phyloP scores from a whole-genome alignment of 2,888 invertebrate species.

The Oegoconia quadripuncta region DNA sequence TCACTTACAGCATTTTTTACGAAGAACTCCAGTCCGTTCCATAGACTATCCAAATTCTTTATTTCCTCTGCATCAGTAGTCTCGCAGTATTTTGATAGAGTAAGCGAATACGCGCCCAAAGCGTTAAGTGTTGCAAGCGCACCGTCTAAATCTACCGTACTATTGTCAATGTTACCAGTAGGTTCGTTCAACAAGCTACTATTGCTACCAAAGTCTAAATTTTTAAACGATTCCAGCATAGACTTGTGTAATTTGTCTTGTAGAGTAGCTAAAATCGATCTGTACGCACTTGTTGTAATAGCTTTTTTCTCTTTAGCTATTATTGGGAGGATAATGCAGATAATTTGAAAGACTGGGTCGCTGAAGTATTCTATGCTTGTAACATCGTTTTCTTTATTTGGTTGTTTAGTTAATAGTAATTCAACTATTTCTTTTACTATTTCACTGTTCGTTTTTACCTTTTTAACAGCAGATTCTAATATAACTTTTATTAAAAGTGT shows the following conservation, averaged over 20 bases:
- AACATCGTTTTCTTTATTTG: conserved; percentile 26
- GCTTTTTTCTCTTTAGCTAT: conserved; percentile 63
- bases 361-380: conserved; percentile 50
- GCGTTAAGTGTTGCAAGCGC: conserved; percentile 59
- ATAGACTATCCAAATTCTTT: conserved; percentile 56
- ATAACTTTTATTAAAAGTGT: conserved; percentile 48
- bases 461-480: conserved; percentile 61
- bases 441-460: conserved; percentile 56
- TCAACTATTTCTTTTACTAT: conserved; percentile 58
- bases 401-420: conserved; percentile 44
- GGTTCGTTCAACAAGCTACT: conserved; percentile 26
- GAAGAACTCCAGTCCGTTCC: conserved; percentile 59
- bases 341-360: conserved; percentile 62
- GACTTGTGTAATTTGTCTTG: conserved; percentile 62
- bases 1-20: conserved; percentile 61
- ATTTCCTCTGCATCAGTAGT: conserved; percentile 47
- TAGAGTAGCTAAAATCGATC: conserved; percentile 60
- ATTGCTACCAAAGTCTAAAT: conserved; percentile 46
- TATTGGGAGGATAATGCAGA: conserved; percentile 56
- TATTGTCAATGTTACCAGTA: conserved; percentile 46
- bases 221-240: conserved; percentile 56
- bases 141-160: conserved; percentile 39
- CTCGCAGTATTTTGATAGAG: conserved; percentile 63
- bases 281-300: conserved; percentile 52
- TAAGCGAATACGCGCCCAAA: conserved; percentile 61